Percentiles rank a stretch among this genome's conserved stretches.
phyloP scores from a whole-genome alignment of 2,888 invertebrate genomes.

The Matsumyia berberina region DNA sequence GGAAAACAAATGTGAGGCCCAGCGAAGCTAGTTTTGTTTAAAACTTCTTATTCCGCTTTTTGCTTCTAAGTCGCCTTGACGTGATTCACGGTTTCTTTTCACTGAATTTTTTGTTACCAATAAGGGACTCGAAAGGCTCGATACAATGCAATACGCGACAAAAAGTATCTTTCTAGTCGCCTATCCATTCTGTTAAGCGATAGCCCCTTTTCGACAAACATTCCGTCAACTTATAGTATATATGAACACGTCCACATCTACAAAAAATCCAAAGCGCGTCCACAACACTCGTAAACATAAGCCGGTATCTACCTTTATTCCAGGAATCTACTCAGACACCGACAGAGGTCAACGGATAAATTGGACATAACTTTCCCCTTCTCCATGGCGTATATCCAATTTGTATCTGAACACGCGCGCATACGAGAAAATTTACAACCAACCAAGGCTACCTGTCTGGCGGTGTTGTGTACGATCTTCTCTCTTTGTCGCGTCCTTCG shows the following conservation, averaged over 20 bases:
- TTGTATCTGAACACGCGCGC: conserved; percentile 5
- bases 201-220: neutral
- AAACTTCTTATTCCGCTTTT: too few relatives aligned
- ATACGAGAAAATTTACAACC: neutral
- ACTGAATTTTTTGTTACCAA: too few relatives aligned
- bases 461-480: neutral
- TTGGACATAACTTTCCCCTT: neutral
- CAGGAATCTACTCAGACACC: neutral
- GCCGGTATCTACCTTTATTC: neutral
- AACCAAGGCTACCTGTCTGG: conserved; percentile 29
- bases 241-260: neutral
- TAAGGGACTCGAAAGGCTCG: too few relatives aligned
- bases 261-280: neutral
- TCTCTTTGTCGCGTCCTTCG: neutral
- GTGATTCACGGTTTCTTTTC: too few relatives aligned
- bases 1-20: too few relatives aligned
- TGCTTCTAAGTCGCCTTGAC: too few relatives aligned
- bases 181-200: too few relatives aligned
- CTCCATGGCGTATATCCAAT: conserved; percentile 9
- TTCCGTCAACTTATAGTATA: neutral
- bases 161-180: too few relatives aligned
- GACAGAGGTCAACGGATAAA: neutral
- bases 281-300: neutral
- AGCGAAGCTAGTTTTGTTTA: too few relatives aligned
- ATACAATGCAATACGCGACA: too few relatives aligned